Conservation (phyloP, 2,888 invertebrate species). For the Drosophila suboccidentalis region DNA sequence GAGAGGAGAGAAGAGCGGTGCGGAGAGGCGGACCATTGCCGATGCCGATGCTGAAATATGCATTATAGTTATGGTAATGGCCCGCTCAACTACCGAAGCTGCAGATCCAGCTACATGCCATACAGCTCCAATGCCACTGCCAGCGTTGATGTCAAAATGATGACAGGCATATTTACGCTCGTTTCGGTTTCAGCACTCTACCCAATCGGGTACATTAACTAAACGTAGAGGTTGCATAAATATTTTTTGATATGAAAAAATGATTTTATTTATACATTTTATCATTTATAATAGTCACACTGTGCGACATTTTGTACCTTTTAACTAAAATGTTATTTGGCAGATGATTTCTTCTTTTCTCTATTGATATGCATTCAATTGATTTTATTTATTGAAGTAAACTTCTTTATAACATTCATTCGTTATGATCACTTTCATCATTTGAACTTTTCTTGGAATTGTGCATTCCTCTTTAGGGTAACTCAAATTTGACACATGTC, state of each 20-base stretch:
- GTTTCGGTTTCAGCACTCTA: slow-evolving; percentile 49
- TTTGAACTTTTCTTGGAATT: neutral
- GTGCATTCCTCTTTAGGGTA: too few species aligned
- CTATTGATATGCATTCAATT: neutral
- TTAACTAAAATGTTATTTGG: neutral
- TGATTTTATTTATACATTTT: too few species aligned
- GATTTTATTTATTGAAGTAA: neutral
- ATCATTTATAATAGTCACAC: neutral
- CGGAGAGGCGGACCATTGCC: slow-evolving; percentile 46
- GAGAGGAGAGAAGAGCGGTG: neutral
- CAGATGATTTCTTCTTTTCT: neutral
- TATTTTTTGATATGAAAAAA: too few species aligned
- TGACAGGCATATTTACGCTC: slow-evolving; percentile 80
- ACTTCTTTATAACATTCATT: neutral
- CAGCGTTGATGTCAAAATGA: slow-evolving; percentile 78
- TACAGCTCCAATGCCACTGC: slow-evolving; percentile 25
- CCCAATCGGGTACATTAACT: neutral
- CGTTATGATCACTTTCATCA: too few species aligned
- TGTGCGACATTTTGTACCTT: neutral
- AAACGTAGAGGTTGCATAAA: neutral
- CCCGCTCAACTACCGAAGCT: slow-evolving; percentile 62
- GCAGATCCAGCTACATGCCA: slow-evolving; percentile 24
- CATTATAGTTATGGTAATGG: slow-evolving; percentile 82
- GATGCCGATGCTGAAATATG: slow-evolving; percentile 80
- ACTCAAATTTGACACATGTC: too few species aligned